Percentiles rank a stretch among this genome's conserved stretches.
phyloP scores from a whole-genome alignment of 2,797 vertebrate genomes.

The Paguma larvata region DNA sequence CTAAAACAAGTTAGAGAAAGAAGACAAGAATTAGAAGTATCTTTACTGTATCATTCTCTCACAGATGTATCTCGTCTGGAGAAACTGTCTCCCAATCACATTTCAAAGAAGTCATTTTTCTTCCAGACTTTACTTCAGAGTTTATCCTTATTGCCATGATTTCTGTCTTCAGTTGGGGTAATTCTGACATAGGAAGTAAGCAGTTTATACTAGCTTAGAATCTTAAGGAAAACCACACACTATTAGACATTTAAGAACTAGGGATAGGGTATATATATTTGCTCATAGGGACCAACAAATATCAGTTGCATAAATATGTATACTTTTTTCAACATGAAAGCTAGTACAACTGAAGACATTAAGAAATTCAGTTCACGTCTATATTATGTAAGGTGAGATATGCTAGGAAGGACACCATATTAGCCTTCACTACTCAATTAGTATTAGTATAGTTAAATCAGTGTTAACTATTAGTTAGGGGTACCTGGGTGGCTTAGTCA shows the following conservation, averaged over 20 bases:
- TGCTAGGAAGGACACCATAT: not conserved
- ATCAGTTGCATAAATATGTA: not conserved
- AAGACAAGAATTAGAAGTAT: not conserved
- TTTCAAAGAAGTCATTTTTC: not conserved
- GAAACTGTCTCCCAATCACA: not conserved
- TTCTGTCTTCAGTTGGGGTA: not conserved
- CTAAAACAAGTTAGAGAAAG: not conserved
- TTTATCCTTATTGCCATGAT: slow-evolving; percentile 11
- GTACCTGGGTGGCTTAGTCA: no score
- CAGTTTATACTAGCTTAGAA: not conserved
- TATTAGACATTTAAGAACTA: not conserved
- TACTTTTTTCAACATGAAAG: not conserved
- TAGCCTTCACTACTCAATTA: not conserved
- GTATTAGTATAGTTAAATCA: not conserved
- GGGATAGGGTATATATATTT: not conserved
- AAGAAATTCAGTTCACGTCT: not conserved
- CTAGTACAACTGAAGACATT: not conserved
- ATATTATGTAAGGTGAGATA: not conserved
- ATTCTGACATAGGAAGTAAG: not conserved
- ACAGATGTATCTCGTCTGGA: not conserved
- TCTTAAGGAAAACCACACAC: not conserved
- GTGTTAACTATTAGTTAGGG: no score
- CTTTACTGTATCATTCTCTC: not conserved
- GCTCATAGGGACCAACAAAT: not conserved
- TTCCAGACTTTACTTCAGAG: not conserved